Conservation (phyloP, 2,888 invertebrate genomes). For the Pseudococcus jackbeardsleyi region DNA sequence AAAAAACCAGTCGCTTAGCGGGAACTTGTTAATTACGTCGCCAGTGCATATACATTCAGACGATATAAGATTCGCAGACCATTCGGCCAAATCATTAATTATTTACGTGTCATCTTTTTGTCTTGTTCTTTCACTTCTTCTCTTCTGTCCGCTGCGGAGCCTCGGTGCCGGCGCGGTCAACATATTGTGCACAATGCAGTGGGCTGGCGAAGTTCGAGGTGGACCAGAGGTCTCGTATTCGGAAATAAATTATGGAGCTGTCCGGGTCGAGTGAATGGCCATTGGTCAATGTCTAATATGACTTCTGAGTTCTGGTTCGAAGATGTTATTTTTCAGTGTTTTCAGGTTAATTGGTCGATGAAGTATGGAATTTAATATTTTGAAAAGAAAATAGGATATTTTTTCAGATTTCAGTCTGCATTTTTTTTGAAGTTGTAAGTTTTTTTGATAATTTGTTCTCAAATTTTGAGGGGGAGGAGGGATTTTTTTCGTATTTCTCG, state of each 20-base stretch:
- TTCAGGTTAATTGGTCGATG: too few species aligned
- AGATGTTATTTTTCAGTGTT: too few species aligned
- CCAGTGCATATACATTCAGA: background rate
- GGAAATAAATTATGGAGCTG: background rate
- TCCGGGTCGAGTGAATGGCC: background rate
- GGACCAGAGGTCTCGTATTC: background rate
- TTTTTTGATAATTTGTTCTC: too few species aligned
- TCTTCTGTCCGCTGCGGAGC: background rate
- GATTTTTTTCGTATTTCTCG: too few species aligned
- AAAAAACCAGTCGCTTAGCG: slow-evolving; percentile 41
- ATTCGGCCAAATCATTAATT: slow-evolving; percentile 18
- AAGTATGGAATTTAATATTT: too few species aligned
- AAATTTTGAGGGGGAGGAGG: too few species aligned
- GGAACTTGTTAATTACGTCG: slow-evolving; percentile 39
- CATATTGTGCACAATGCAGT: background rate
- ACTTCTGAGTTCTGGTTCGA: background rate
- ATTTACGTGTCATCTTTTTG: slow-evolving; percentile 49
- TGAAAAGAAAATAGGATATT: too few species aligned
- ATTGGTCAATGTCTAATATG: background rate
- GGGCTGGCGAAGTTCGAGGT: background rate
- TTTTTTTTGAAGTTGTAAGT: too few species aligned
- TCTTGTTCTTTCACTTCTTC: background rate
- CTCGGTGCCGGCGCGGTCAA: background rate
- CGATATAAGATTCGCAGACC: background rate
- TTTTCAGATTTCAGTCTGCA: too few species aligned